A percentile compares a stretch with the other conserved stretches of the same genome.
Conservation (phyloP, 1,140 invertebrate species). For the Lysiphlebus fabarum region DNA sequence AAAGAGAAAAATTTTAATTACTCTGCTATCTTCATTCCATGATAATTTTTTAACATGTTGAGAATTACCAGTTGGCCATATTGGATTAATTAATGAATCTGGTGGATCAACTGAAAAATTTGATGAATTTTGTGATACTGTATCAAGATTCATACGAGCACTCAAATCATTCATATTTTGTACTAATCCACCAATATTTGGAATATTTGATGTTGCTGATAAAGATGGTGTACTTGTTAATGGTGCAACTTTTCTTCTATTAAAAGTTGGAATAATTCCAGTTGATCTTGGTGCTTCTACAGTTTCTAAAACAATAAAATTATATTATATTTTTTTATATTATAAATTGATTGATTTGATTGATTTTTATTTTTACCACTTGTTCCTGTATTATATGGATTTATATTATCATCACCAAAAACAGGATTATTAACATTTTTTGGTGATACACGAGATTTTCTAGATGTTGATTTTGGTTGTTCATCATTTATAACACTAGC, state of each 20-base stretch:
- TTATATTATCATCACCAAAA: constrained; percentile 44
- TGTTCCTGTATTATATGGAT: constrained; percentile 53
- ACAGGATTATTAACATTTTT: constrained; percentile 53
- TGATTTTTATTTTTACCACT: constrained; percentile 36
- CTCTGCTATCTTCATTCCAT: constrained; percentile 67
- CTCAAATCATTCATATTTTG: constrained; percentile 53
- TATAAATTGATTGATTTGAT: background rate
- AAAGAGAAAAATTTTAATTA: constrained; percentile 26
- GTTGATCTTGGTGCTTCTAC: constrained; percentile 33
- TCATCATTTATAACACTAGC: constrained; percentile 45
- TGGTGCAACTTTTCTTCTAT: constrained; percentile 52
- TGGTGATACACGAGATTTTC: constrained; percentile 37
- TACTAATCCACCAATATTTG: constrained; percentile 48
- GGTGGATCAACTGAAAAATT: constrained; percentile 48
- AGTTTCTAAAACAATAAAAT: background rate
- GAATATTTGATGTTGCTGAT: constrained; percentile 49
- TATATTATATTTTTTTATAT: background rate
- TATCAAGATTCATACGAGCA: constrained; percentile 43
- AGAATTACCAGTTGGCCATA: constrained; percentile 59
- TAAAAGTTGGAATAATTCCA: constrained; percentile 42
- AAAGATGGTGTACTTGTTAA: constrained; percentile 49
- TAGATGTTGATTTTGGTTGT: constrained; percentile 24
- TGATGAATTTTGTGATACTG: constrained; percentile 47
- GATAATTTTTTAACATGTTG: constrained; percentile 69
- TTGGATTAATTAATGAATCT: constrained; percentile 42